These are phyloP conservation scores for Sympetrum striolatum DNA, from an alignment of 2,888 invertebrate genomes.

Conservation along the genomic window DNA sequence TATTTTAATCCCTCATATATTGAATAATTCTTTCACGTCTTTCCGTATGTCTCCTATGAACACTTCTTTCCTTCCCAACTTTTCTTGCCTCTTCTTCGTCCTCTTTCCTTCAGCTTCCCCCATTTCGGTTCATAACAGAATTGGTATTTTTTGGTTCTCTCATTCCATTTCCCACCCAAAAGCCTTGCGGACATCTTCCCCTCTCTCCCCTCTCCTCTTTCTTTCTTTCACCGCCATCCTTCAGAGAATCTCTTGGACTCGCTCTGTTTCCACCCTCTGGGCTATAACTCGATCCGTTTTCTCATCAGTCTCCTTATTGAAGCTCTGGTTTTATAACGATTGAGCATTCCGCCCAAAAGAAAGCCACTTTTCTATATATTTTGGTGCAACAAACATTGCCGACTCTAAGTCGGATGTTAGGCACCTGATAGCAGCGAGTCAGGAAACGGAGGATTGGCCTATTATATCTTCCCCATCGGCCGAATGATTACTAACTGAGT, in stretches of 20 bases:
- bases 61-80: neutral
- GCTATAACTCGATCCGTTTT: neutral
- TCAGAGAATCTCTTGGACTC: neutral
- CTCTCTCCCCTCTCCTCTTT: neutral
- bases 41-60: neutral
- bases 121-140: neutral
- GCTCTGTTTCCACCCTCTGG: neutral
- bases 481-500: no score
- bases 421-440: no score
- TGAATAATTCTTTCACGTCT: neutral
- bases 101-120: neutral
- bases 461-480: no score
- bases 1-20: neutral
- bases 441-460: no score
- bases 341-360: neutral
- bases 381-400: no score
- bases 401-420: no score
- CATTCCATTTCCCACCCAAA: neutral
- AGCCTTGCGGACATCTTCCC: neutral
- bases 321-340: neutral
- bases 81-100: neutral
- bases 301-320: neutral
- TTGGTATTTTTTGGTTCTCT: neutral
- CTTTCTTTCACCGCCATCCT: neutral
- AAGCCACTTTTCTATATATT: neutral